Evolutionary conservation across 2,113 vertebrate genomes (phyloP), one percentile per base, ranked within the genome.

Genomic region (Coturnix japonica): DNA sequence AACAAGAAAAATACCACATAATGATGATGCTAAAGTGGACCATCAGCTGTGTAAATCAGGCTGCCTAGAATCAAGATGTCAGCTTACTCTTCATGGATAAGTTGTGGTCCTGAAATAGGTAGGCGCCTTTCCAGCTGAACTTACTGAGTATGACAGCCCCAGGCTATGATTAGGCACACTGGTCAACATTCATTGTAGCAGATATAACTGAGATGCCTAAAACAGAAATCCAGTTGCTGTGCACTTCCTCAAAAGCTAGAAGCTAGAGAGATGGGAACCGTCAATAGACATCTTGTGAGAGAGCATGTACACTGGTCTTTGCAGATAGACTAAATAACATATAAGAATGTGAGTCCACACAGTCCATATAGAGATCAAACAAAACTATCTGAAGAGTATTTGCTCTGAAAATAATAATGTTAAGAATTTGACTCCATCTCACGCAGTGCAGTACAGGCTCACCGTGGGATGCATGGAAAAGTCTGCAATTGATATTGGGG

Each of bases 391-490:
- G 69, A 56, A 73, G 11, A 4, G 6, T 46, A 19, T 73, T 85
- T 71, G 17, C 17, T 25, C 7, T 51, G 16, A 51, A 85, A 90
- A 31, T 21, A 3, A 3, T 37, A 17, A 4, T 2, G 1, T 47
- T 39, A 43, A 23, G 35, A 10, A 59, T 7, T 4, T 54, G 41
- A 31, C 3, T 11, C 6, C 26, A 57, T 35, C 26, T 14, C 18
- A 69, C 15, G 37, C 2, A 46, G 23, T 13, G 11, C 23, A 81
- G 3, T 1, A 2, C 25, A 86, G 3, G 4, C 22, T 64, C n/a
- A 33, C 0, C 0, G 4, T 51, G 41, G 3, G 7, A 8, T 1
- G 1, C 35, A 54, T n/a, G n/a, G 12, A 76, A 22, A 2, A 41
- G 3, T 6, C 7, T 41, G 13, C 7, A 49, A 16, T 23, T 25